Percentiles rank a stretch among this genome's conserved stretches.
phyloP scores from a whole-genome alignment of 2,113 vertebrate genomes.

The Lepus timidus region DNA sequence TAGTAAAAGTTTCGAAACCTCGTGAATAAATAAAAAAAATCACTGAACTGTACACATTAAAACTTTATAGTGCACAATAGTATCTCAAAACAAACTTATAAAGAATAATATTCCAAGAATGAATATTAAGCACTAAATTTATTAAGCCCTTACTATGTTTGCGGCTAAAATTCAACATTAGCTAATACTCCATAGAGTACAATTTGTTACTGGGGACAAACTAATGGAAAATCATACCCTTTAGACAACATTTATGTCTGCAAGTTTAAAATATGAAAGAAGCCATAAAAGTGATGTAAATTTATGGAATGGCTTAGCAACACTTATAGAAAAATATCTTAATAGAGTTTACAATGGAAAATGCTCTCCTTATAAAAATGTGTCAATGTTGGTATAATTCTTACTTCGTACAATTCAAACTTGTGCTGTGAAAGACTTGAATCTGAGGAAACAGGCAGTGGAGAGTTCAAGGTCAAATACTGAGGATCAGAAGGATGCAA shows the following conservation, averaged over 20 bases:
- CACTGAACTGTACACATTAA: neutral
- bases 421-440: neutral
- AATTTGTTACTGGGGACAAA: slow-evolving; percentile 35
- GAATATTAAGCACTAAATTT: neutral
- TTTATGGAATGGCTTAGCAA: neutral
- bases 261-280: slow-evolving; percentile 33
- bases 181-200: slow-evolving; percentile 9
- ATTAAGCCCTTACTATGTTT: neutral
- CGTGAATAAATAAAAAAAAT: neutral
- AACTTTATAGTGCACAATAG: neutral
- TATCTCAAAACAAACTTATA: slow-evolving; percentile 40
- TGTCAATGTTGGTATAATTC: neutral
- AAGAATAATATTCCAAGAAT: neutral
- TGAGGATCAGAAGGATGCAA: neutral
- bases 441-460: neutral
- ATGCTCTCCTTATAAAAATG: slow-evolving; percentile 10
- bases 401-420: neutral
- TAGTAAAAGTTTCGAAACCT: neutral
- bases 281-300: neutral
- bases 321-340: slow-evolving; percentile 25
- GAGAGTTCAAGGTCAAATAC: neutral
- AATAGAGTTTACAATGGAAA: neutral
- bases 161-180: slow-evolving; percentile 15
- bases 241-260: slow-evolving; percentile 35
- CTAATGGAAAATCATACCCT: slow-evolving; percentile 12